These are phyloP conservation scores for pig (Sus scrofa) DNA, from an alignment of 2,113 vertebrate species.

Conservation along the genomic window T2T-Sscrofa CM000824.6:145293501-145294000, in stretches of 20 bases:
- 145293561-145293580: conserved; percentile 12
- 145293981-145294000: not conserved
- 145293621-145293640: not conserved
- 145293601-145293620: not conserved
- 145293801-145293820: not conserved
- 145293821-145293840: not conserved
- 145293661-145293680: not conserved
- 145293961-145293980: not conserved
- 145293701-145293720: not conserved
- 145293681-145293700: not conserved
- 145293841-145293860: not conserved
- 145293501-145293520: not conserved
- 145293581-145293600: not conserved
- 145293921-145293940: no score
- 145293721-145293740: not conserved
- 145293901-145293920: no score
- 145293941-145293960: no score
- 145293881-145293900: no score
- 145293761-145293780: not conserved
- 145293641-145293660: not conserved
- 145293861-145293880: no score
- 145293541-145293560: conserved; percentile 9
- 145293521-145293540: not conserved
- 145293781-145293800: conserved; percentile 30
- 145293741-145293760: not conserved